phyloP scores from a whole-genome alignment of 2,113 vertebrate species.

The Bos indicus region DNA sequence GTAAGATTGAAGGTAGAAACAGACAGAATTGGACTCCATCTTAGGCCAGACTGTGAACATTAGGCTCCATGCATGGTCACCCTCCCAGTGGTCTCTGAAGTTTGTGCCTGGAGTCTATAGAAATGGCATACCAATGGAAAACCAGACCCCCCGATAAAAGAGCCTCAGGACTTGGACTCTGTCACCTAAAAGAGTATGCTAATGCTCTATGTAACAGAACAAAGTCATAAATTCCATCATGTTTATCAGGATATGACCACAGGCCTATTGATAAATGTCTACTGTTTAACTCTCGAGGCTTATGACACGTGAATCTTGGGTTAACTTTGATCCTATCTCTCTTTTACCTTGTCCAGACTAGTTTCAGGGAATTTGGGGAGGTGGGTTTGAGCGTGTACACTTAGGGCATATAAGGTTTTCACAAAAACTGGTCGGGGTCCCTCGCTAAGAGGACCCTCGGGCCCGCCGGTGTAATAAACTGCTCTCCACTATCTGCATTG shows the following conservation, averaged over 20 bases:
- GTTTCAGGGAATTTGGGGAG: background rate
- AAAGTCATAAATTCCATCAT: background rate
- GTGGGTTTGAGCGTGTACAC: background rate
- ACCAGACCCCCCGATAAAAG: background rate
- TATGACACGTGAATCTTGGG: background rate
- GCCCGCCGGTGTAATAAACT: background rate
- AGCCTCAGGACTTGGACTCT: background rate
- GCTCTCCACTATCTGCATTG: background rate
- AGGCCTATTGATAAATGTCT: background rate
- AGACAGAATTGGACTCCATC: background rate
- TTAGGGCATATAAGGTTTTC: background rate
- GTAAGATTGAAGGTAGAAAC: background rate
- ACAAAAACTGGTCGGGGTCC: background rate
- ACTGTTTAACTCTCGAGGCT: background rate
- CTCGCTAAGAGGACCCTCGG: background rate
- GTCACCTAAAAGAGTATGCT: background rate
- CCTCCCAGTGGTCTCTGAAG: background rate
- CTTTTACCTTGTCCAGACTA: background rate
- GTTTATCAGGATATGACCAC: background rate
- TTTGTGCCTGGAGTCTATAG: background rate
- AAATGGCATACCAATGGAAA: background rate
- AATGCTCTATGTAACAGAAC: background rate
- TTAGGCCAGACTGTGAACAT: background rate
- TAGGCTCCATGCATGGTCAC: fast-evolving
- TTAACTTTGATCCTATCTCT: background rate